A percentile compares a stretch with the other conserved stretches of the same genome.
These are phyloP conservation scores for Enteromius viviparus DNA, from an alignment of 2,797 vertebrate species.

Conservation along the genomic window DNA sequence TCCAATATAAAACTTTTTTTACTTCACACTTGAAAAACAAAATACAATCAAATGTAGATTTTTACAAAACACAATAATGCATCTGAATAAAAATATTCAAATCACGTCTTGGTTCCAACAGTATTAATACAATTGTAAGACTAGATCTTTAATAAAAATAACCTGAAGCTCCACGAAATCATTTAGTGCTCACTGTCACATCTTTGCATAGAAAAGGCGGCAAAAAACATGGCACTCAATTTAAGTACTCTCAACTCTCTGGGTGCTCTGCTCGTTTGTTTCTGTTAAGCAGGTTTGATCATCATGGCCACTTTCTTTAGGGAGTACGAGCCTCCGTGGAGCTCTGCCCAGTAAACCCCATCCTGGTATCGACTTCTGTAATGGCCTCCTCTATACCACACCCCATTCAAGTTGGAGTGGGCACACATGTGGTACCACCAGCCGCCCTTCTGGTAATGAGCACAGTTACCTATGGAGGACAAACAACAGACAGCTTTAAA, in stretches of 20 bases:
- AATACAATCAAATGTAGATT: background rate
- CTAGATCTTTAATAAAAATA: background rate
- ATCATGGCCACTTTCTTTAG: slow-evolving; percentile 88
- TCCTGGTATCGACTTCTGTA: slow-evolving; percentile 92
- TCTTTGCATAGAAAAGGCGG: background rate
- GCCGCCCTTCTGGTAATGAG: slow-evolving; percentile 90
- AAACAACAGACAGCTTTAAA: slow-evolving; percentile 21
- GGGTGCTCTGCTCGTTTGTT: background rate
- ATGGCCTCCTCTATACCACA: slow-evolving; percentile 91
- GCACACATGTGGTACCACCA: slow-evolving; percentile 97
- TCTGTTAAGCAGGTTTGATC: slow-evolving; percentile 77
- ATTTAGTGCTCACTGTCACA: slow-evolving; percentile 7
- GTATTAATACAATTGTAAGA: background rate
- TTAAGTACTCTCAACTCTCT: slow-evolving; percentile 6
- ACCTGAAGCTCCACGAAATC: background rate
- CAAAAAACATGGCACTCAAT: background rate
- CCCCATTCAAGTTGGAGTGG: slow-evolving; percentile 90
- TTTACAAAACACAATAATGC: background rate
- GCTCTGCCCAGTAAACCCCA: slow-evolving; percentile 91
- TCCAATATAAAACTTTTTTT: background rate
- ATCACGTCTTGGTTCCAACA: background rate
- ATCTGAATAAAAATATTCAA: slow-evolving; percentile 10
- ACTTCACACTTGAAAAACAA: background rate
- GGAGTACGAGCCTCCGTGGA: slow-evolving; percentile 89
- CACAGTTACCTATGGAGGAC: slow-evolving; percentile 84